These are phyloP conservation scores for Cottoperca gobio DNA, from an alignment of 2,797 vertebrate genomes.

Conservation along the genomic window DNA sequence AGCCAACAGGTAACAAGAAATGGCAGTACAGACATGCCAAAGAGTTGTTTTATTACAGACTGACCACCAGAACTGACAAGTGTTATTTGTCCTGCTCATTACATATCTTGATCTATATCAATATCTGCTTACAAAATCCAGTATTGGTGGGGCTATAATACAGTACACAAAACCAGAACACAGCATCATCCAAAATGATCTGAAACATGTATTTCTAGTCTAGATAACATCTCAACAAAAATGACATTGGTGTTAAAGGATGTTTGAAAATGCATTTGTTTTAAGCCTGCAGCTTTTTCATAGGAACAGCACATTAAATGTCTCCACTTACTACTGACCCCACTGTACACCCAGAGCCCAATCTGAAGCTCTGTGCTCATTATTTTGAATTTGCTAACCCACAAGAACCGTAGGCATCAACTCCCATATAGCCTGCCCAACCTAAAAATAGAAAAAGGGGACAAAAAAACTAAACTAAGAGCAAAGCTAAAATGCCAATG, in stretches of 20 bases:
- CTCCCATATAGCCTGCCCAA: background rate
- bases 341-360: background rate
- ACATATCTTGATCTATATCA: background rate
- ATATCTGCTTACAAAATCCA: background rate
- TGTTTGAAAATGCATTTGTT: background rate
- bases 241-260: background rate
- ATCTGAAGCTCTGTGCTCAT: background rate
- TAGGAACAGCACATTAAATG: background rate
- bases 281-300: background rate
- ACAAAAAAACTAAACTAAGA: background rate
- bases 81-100: background rate
- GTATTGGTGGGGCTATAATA: background rate
- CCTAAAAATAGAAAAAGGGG: conserved; percentile 11
- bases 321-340: background rate
- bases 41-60: background rate
- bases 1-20: background rate
- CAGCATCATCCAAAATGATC: background rate
- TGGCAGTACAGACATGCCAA: background rate
- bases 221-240: background rate
- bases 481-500: background rate
- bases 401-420: conserved; percentile 3
- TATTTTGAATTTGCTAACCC: conserved; percentile 1
- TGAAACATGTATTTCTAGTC: background rate
- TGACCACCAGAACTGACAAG: background rate
- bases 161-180: background rate